Conservation (phyloP, 2,888 invertebrate species). For the Gonocerus acuteangulatus region DNA sequence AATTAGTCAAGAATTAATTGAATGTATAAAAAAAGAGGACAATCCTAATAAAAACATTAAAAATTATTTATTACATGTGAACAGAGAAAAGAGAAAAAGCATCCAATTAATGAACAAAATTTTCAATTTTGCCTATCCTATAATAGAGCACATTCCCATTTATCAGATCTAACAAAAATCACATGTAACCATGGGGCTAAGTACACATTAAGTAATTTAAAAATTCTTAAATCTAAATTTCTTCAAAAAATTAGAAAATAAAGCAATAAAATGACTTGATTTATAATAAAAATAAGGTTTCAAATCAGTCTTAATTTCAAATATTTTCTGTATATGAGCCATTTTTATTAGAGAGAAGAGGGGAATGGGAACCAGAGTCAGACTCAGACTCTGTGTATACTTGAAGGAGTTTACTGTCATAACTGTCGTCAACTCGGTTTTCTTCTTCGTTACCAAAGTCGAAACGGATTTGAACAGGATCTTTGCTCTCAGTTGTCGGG, state of each 20-base stretch:
- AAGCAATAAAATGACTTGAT: conserved; percentile 1
- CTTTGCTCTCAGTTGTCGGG: conserved; percentile 14
- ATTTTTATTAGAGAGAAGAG: conserved; percentile 34
- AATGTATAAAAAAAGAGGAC: too few relatives aligned
- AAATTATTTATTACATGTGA: too few relatives aligned
- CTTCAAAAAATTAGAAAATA: not conserved
- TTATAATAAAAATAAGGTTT: conserved; percentile 6
- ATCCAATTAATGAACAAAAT: too few relatives aligned
- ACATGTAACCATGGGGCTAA: conserved; percentile 4
- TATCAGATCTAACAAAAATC: conserved; percentile 5
- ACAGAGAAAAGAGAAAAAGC: too few relatives aligned
- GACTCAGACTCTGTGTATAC: conserved; percentile 32
- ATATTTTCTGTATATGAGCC: conserved; percentile 17
- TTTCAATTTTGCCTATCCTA: too few relatives aligned
- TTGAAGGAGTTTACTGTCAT: conserved; percentile 17
- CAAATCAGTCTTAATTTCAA: conserved; percentile 16
- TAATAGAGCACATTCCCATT: too few relatives aligned
- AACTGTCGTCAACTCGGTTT: conserved; percentile 22
- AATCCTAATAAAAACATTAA: too few relatives aligned
- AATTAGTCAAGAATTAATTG: too few relatives aligned
- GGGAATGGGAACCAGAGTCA: conserved; percentile 37
- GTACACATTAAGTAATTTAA: conserved; percentile 16
- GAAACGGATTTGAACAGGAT: conserved; percentile 37
- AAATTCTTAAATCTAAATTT: not conserved
- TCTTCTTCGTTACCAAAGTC: conserved; percentile 38